A percentile compares a stretch with the other conserved stretches of the same genome.
phyloP scores from a whole-genome alignment of 2,888 invertebrate genomes.

The Cephus spinipes region DNA sequence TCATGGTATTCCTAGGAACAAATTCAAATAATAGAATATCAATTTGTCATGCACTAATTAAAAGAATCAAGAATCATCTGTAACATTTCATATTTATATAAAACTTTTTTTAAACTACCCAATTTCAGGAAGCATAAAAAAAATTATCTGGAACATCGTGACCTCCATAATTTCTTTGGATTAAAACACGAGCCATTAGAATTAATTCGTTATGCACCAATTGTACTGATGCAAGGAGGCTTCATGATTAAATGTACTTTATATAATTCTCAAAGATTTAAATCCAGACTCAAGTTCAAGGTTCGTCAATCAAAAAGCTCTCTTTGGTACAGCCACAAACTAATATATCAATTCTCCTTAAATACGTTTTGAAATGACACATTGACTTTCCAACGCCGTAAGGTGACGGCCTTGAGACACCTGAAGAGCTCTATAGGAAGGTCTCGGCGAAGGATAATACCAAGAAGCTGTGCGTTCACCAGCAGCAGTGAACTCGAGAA shows the following conservation, averaged over 20 bases:
- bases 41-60: not conserved
- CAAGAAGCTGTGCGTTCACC: not conserved
- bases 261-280: not conserved
- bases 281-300: not conserved
- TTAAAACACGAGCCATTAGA: not conserved
- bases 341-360: not conserved
- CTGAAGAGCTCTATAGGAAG: not conserved
- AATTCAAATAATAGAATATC: not conserved
- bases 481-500: not conserved
- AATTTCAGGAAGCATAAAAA: not conserved
- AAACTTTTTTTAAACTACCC: not conserved
- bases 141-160: not conserved
- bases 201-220: not conserved
- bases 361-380: not conserved
- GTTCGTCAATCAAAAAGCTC: not conserved
- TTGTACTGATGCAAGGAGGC: not conserved
- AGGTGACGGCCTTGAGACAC: not conserved
- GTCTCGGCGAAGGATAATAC: not conserved
- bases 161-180: not conserved
- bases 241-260: not conserved
- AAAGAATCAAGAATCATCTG: not conserved
- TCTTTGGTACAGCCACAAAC: not conserved
- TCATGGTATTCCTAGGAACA: not conserved
- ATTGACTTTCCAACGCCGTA: not conserved
- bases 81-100: not conserved